Base-by-base conservation (phyloP, 2,113 vertebrate species). In the Cephalopholis sonnerati region DNA sequence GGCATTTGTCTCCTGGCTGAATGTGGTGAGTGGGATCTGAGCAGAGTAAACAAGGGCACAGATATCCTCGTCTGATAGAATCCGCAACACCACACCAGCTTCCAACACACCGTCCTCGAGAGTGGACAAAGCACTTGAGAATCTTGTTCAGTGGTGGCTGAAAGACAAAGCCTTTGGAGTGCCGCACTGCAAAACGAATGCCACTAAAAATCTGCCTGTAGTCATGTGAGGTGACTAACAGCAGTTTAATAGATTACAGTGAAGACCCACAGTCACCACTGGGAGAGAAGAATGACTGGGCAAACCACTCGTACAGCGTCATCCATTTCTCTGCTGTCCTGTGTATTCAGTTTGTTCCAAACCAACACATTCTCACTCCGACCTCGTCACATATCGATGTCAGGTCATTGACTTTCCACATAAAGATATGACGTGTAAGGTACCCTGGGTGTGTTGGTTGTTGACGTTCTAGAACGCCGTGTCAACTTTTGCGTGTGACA, bases 1-100 rank as follows among this genome's bases (percentile, higher is more conserved):
- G 22, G 54, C 91, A 81, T 88, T 92, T 84, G 87, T 89, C 89
- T 88, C 82, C 70, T 53, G 84, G 86, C 79, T 79, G 83, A 73
- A 84, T 78, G 79, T 61, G 81, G 54, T 3, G 66, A 85, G 77
- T 27, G 66, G 71, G 77, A 91, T 86, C 69, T 70, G 78, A 91
- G 66, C 20, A 53, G 73, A 71, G 84, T 90, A 88, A 93, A 92
- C 90, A 90, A 83, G 58, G 62, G 55, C 71, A 80, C 29, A 71
- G 80, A 92, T 88, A 82, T 84, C 70, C 59, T 7, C 4, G 13
- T 29, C 57, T 75, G 85, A 90, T 85, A 86, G 63, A 63, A 71
- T 16, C 55, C 76, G 18, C 65, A 72, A 58, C 83, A 70, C 62
- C 62, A 73, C 22, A 25, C 39, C 48, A 36, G 50, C 83, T 25